Base-by-base conservation (phyloP, 2,888 invertebrate genomes). In the Drosophila acutilabella region DNA sequence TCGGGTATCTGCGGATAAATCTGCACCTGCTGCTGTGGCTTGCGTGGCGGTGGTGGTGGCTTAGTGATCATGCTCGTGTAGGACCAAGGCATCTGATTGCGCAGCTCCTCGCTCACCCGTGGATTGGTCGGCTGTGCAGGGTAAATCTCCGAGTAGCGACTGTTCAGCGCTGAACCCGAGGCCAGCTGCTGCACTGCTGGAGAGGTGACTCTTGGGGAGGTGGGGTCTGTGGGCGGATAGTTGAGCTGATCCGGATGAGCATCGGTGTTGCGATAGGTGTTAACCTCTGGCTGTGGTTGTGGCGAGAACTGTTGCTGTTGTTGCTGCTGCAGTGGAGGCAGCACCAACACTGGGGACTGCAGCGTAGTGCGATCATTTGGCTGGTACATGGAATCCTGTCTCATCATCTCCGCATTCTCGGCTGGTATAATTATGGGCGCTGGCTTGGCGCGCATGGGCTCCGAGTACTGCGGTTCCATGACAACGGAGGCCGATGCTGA, bases 1-100 rank as follows among this genome's bases (percentile, higher is more conserved):
- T 94, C 93, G 0, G 94, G 94, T 30, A 94, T 94, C 3, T 94
- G 94, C 7, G 95, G 95, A 69, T 94, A 91, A 51, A 94, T 94
- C 71, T 94, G 93, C 78, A 93, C 93, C 26, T 93, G 92, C 36
- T 80, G 78, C 23, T 93, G 88, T 20, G 80, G 86, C 58, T 87
- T 91, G 57, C 82, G 84, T 14, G 86, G 86, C 16, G 89, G 89
- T 20, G 81, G 80, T 4, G 82, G 80, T 0, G 88, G 88, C 48
- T 88, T 84, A 7, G 80, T 78, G 51, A 85, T 75, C 76, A 89
- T 81, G 73, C 84, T 89, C 1, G 92, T 92, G 41, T 95, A 95
- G 6, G 94, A 94, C 95, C 95, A 95, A 13, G 94, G 94, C 81
- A 94, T 90, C 89, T 94, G 94, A 23, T 94, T 93, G 70, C 94